phyloP scores from a whole-genome alignment of 2,888 invertebrate genomes.

The Agrochola lychnidis region DNA sequence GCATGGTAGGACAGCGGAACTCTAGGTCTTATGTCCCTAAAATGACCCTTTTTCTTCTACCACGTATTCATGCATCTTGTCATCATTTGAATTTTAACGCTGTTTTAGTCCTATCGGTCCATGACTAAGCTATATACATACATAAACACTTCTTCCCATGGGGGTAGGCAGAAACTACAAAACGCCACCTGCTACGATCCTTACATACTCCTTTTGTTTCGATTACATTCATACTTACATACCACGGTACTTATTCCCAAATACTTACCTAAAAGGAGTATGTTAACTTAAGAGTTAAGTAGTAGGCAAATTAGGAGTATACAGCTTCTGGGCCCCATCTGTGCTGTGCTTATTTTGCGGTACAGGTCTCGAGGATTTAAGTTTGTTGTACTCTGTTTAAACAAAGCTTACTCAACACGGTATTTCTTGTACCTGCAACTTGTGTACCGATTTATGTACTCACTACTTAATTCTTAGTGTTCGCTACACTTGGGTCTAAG shows the following conservation, averaged over 20 bases:
- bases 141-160: no score
- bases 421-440: constrained; percentile 73
- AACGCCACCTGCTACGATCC: no score
- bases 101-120: neutral
- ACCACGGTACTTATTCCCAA: neutral
- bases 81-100: neutral
- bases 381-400: constrained; percentile 79
- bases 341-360: constrained; percentile 74
- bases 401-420: constrained; percentile 71
- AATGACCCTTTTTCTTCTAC: neutral
- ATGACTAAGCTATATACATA: no score
- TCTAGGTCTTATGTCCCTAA: neutral
- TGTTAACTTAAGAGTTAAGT: constrained; percentile 41
- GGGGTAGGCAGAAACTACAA: no score
- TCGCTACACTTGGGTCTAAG: constrained; percentile 56
- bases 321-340: constrained; percentile 59
- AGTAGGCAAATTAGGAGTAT: constrained; percentile 21
- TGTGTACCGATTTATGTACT: constrained; percentile 73
- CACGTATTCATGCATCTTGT: neutral
- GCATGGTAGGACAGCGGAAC: neutral
- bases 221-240: no score
- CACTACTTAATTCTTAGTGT: constrained; percentile 73
- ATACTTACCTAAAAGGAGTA: constrained; percentile 17
- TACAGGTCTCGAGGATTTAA: constrained; percentile 75
- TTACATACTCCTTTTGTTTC: no score